Base-by-base conservation (phyloP, 2,797 vertebrate genomes). In the Delichon dasypus region DNA sequence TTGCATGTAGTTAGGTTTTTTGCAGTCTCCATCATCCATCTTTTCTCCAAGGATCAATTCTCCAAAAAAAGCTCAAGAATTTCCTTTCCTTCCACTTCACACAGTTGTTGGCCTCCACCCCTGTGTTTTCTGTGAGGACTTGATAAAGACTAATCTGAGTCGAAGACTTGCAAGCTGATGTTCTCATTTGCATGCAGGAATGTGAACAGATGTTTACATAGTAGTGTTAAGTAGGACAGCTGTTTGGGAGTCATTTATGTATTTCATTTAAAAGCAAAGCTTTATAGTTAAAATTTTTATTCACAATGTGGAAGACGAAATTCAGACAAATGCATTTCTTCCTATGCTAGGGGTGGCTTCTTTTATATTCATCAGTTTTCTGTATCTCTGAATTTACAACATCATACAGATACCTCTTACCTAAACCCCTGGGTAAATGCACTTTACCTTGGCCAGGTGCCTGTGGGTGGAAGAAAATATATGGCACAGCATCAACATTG, bases 121-220 rank as follows among this genome's bases (percentile, higher is more conserved):
- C 16, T 9, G 22, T 91, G 48, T 30, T 65, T 93, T 89, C 79
- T 61, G 51, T 95, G 73, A 87, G 21, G 47, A 77, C 78, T 90
- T 88, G 90, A 91, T 96, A 91, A 94, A 95, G 67, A 84, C 34
- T 83, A 65, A 60, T 91, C 58, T 93, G 76, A 95, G 86, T 95
- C 81, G 96, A 30, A 92, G 92, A 91, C 67, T 94, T 90, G 90
- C 68, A 91, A 90, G 92, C 68, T 93, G 86, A 95, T 95, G 85
- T 88, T 66, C 94, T 96, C 92, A 88, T 97, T 97, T 97, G 78
- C 74, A 95, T 89, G 93, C 54, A 92, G 74, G 83, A 95, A 95
- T 82, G 62, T 87, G 85, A 98, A 76, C 97, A 97, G 95, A 94
- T 97, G 96, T 97, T 97, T 97, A 96, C 85, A 95, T 92, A 93